Evolutionary conservation across 2,113 vertebrate genomes (phyloP), one percentile per base, ranked within the genome.

Genomic region (Dromaius novaehollandiae): DNA sequence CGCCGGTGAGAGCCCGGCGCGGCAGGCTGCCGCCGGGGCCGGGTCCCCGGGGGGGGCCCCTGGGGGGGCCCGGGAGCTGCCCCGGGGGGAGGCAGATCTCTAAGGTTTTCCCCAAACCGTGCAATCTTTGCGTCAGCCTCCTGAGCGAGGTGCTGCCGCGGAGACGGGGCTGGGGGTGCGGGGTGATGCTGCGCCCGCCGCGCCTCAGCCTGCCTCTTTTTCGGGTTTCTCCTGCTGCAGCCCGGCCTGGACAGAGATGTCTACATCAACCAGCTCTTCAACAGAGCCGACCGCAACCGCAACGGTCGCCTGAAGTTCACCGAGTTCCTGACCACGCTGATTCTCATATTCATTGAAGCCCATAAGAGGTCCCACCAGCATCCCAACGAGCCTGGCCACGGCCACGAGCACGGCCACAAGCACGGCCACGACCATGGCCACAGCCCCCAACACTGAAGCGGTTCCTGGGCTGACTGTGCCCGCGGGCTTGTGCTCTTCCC

Each of bases 171-270:
- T 42, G 42, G 42, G 42, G 42, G 42, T 8, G 42, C 42, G 42
- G 42, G 42, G 44, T 15, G 44, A 46, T 46, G 14, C 44, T 16
- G 44, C 44, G 44, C 44, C 44, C 44, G 2, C 42, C 38, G 42
- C 11, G 46, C 38, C 36, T 44, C 42, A 19, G 26, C 7, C 3
- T 81, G 38, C 61, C 24, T n/a, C 21, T 32, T 20, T 11, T 11
- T 11, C 13, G 1, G 0, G 2, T 38, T 9, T 48, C 21, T 64
- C 61, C 40, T n/a, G 8, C 11, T 32, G 2, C 74, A 97, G 96
- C 56, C 69, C 3, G 64, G 75, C 0, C 3, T 0, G 0, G 3
- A 4, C 10, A 0, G 1, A 0, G 61, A 96, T 0, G 2, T 1
- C 2, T 96, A 95, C 91, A 91, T 96, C 7, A 2, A 0, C 0